Percentiles rank a stretch among this genome's conserved stretches.
Evolutionary conservation across 2,888 invertebrate genomes (phyloP).

Genomic region (Danaus chrysippus): DNA sequence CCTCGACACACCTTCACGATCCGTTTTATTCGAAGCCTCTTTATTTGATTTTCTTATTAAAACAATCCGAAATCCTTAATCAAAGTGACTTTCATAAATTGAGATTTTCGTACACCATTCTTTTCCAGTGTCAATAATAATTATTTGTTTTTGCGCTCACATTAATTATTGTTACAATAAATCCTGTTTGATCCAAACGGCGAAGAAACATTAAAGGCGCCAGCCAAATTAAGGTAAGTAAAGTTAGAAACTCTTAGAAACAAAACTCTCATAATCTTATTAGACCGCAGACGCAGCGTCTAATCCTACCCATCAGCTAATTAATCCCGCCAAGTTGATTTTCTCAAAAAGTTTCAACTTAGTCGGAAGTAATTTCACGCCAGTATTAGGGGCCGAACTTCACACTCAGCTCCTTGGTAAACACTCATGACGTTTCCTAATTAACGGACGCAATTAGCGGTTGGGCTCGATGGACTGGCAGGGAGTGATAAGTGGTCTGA

Average conservation of each 20-base stretch:
- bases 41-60: conserved; percentile 46
- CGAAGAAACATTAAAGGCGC: conserved; percentile 45
- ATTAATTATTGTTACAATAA: conserved; percentile 11
- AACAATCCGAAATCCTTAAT: conserved; percentile 23
- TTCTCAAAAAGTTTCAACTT: conserved; percentile 75
- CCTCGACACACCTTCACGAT: conserved; percentile 50
- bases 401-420: conserved; percentile 78
- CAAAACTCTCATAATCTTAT: conserved; percentile 77
- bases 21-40: conserved; percentile 45
- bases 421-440: conserved; percentile 80
- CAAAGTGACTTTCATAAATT: conserved; percentile 12
- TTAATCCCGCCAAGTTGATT: conserved; percentile 75
- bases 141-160: not conserved
- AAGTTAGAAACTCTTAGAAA: conserved; percentile 69
- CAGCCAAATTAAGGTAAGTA: conserved; percentile 72
- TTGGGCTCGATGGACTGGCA: conserved; percentile 64
- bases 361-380: conserved; percentile 74
- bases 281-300: conserved; percentile 69
- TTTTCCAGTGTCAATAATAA: not conserved
- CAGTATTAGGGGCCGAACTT: conserved; percentile 71
- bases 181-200: conserved; percentile 25
- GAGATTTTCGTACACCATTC: not conserved
- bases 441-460: conserved; percentile 80
- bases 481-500: conserved; percentile 68
- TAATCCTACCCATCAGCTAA: conserved; percentile 78